Base-by-base conservation (phyloP, 2,888 invertebrate genomes). In the Colletes collaris region DNA sequence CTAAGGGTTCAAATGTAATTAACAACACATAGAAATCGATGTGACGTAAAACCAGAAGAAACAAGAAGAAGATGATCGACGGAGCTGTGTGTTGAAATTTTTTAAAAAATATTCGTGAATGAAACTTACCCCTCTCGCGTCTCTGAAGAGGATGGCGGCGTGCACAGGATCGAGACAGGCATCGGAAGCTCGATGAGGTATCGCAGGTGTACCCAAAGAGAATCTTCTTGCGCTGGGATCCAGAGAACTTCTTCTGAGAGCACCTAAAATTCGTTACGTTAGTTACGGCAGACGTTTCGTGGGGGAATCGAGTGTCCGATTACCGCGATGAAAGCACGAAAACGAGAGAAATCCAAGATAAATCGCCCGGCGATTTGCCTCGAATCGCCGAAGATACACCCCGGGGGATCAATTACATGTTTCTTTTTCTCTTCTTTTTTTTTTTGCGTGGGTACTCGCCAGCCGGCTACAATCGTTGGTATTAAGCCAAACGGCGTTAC, bases 121-220 rank as follows among this genome's bases (percentile, higher is more conserved):
- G 16, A 59, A 35, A 95, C 97, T 96, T 93, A 98, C 98, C 95
- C 98, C 98, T 94, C 98, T 94, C n/a, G 98, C 97, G 93, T 98
- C 97, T 88, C 98, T 95, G 93, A 98, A 98, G 82, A 98, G 94
- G 89, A 98, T 98, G 89, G 98, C 98, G 67, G 97, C 97, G 93
- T 97, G 97, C 89, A 97, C 95, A 19, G 98, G 97, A 94, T 98
- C 98, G 84, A 97, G 93, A 87, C 95, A 96, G 68, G 97, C 97
- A 92, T 97, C 97, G 0, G 96, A 95, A 0, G 96, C 95, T 82
- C 96, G 94, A 88, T 96, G 96, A 6, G 94, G 94, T 76, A 93
- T 88, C 5, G 92, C 91, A 3, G 92, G 90, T 27, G 96, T 94
- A 78, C 97, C 97, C 80, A 97, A 94, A 4, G 97, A 97, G 78